A percentile compares a stretch with the other conserved stretches of the same genome.
Conservation (phyloP, 2,797 vertebrate species). For the Platalea minor region DNA sequence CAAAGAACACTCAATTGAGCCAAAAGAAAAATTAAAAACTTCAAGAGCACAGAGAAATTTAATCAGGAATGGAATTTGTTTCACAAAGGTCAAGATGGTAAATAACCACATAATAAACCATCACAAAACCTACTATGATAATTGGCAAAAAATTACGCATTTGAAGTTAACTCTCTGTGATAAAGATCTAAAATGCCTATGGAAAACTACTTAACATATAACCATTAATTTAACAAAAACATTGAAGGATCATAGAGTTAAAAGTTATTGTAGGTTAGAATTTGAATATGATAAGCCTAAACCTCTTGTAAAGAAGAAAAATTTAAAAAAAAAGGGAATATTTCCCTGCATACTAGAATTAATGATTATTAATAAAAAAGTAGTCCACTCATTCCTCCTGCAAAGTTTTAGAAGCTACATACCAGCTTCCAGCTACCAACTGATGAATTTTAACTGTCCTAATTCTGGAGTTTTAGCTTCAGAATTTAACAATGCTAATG, state of each 20-base stretch:
- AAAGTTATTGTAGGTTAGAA: neutral
- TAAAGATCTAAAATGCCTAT: slow-evolving; percentile 23
- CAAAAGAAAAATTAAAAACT: neutral
- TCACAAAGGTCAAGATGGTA: neutral
- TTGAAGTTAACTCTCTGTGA: neutral
- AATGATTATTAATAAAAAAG: neutral
- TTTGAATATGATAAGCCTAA: neutral
- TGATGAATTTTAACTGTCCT: neutral
- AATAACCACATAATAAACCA: neutral
- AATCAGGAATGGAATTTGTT: neutral
- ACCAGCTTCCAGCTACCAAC: neutral
- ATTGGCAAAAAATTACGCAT: neutral
- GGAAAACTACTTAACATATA: neutral
- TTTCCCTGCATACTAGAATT: neutral
- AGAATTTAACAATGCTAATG: neutral
- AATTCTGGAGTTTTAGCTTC: neutral
- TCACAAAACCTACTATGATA: neutral
- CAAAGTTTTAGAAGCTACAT: neutral
- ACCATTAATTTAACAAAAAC: neutral
- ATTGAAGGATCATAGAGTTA: neutral
- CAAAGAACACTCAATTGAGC: neutral
- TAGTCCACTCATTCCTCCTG: neutral
- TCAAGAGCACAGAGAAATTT: neutral
- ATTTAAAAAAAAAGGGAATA: neutral
- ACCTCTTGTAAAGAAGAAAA: neutral